Evolutionary conservation across 2,888 invertebrate genomes (phyloP), one percentile per base, ranked within the genome.

Genomic region (Andrena haemorrhoa): DNA sequence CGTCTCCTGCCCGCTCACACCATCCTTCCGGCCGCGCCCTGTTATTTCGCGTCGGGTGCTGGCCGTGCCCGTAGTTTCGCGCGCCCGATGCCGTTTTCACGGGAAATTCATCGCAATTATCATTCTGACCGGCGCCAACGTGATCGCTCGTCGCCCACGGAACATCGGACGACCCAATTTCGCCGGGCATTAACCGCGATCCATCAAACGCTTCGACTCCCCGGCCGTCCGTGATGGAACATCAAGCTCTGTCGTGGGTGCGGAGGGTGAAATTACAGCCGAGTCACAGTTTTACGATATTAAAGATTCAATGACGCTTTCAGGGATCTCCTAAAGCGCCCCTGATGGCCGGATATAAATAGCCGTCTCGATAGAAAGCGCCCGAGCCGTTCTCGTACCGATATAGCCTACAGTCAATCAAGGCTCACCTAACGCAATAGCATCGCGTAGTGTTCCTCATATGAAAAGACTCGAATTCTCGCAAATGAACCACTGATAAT

Each of bases 81-180:
- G 23, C 23, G 56, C 0, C 4, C 10, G 8, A 2, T 10, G 20
- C 23, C 26, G 10, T 56, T 56, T 56, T 56, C 56, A 56, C 56
- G 26, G 29, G 12, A 65, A 64, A 64, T 53, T n/a, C 49, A 49
- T 56, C 33, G 23, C 51, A 61, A 75, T 70, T 72, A 53, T 51
- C 47, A n/a, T 33, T 35, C 73, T 69, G 72, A 53, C 56, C 75
- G 33, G 58, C 70, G 60, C 49, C 49, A 49, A 78, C 56, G 63
- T 71, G 58, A 81, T 77, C 76, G 74, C 64, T 66, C 51, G 20
- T 58, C 61, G 65, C 69, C 29, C 35, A 41, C 26, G 68, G 53
- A 65, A 47, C 75, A 10, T 26, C 26, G 12, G 16, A 53, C 64
- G 77, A 86, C 82, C 77, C 70, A 79, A 80, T 84, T 82, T 79